These are phyloP conservation scores for Drosophila macrothrix DNA, from an alignment of 2,888 invertebrate species.

Conservation along the genomic window DNA sequence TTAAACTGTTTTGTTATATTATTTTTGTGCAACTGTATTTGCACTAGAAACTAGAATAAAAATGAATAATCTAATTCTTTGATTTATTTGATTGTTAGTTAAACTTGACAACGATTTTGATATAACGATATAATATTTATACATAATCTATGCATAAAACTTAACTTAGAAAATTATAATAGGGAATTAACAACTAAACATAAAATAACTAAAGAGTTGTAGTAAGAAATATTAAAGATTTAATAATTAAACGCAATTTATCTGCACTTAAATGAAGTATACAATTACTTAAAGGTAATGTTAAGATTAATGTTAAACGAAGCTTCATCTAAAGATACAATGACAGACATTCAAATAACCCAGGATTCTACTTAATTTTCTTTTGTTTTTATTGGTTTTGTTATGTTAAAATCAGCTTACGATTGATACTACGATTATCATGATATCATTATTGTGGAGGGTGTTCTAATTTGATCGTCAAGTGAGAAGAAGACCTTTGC, in stretches of 20 bases:
- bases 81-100: not conserved
- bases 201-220: not conserved
- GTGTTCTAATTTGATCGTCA: not conserved
- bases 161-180: not conserved
- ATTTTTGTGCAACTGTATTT: not conserved
- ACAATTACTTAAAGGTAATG: not conserved
- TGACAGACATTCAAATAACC: not conserved
- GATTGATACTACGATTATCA: not conserved
- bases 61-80: not conserved
- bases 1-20: not conserved
- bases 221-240: accelerated
- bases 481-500: not conserved
- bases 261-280: not conserved
- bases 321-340: not conserved
- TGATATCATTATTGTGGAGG: not conserved
- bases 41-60: not conserved
- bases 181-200: accelerated
- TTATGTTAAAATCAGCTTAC: not conserved
- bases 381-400: not conserved
- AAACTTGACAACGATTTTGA: not conserved
- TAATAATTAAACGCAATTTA: not conserved
- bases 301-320: not conserved
- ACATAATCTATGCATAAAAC: not conserved
- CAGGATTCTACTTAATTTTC: not conserved
- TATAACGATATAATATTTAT: not conserved